Conservation (phyloP, 1,140 invertebrate genomes). For the Oncopeltus fasciatus region DNA sequence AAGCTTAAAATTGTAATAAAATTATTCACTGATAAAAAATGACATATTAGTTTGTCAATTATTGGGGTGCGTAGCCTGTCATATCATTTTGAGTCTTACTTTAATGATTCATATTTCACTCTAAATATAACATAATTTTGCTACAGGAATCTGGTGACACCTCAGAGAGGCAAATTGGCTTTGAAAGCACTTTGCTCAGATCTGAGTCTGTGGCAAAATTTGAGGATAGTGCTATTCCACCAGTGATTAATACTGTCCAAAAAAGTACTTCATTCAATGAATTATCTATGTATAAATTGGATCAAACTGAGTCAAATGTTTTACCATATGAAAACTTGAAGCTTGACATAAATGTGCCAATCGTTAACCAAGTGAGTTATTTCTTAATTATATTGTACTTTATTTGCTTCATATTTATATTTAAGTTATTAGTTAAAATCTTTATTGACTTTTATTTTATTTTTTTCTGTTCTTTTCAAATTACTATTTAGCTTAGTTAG, state of each 20-base stretch:
- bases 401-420: too few species aligned
- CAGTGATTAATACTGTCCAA: not conserved
- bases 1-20: too few species aligned
- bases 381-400: not conserved
- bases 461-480: too few species aligned
- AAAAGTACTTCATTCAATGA: not conserved
- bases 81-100: not conserved
- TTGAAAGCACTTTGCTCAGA: not conserved
- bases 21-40: too few species aligned
- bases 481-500: not conserved
- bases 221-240: not conserved
- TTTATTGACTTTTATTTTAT: too few species aligned
- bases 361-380: not conserved
- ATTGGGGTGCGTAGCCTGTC: not conserved
- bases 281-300: not conserved
- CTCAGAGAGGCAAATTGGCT: not conserved
- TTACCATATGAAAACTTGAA: not conserved
- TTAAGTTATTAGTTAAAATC: too few species aligned
- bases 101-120: too few species aligned
- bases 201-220: not conserved
- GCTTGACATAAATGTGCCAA: not conserved
- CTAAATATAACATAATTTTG: too few species aligned
- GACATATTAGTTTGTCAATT: not conserved
- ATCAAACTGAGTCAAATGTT: not conserved
- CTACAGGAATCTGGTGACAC: not conserved